Conservation (phyloP, 1,140 invertebrate genomes). For the Drosophila murphyi region DNA sequence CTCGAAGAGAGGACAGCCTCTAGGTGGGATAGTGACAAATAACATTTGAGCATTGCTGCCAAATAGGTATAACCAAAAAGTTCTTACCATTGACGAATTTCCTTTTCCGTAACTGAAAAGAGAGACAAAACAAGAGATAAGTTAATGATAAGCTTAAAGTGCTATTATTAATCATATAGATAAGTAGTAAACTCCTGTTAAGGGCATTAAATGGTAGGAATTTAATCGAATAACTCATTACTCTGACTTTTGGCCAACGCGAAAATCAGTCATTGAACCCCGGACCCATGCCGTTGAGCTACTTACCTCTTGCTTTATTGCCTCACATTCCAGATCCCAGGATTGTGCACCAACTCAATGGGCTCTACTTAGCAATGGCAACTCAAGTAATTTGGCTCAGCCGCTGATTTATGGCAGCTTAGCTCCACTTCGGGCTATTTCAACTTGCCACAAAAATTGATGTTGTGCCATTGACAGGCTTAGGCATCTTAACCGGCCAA, state of each 20-base stretch:
- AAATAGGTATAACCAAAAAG: background rate
- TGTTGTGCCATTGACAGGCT: slow-evolving; percentile 56
- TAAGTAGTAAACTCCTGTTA: background rate
- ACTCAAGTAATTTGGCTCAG: slow-evolving; percentile 49
- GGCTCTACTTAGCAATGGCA: slow-evolving; percentile 1
- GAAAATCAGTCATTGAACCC: slow-evolving; percentile 5
- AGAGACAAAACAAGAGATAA: slow-evolving; percentile 30
- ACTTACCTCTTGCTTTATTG: slow-evolving; percentile 17
- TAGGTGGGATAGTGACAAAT: background rate
- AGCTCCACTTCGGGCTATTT: slow-evolving; percentile 14
- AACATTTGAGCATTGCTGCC: background rate
- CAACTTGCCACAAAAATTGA: slow-evolving; percentile 53
- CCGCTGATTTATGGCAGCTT: slow-evolving; percentile 65
- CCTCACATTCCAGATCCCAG: background rate
- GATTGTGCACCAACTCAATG: background rate
- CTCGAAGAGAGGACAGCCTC: background rate
- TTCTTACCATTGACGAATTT: slow-evolving; percentile 93
- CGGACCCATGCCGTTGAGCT: slow-evolving; percentile 1
- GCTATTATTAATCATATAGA: background rate
- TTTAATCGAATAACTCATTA: slow-evolving; percentile 14
- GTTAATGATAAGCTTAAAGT: too few species aligned
- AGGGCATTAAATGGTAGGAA: background rate
- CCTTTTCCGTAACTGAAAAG: slow-evolving; percentile 92
- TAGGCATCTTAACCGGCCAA: slow-evolving; percentile 25
- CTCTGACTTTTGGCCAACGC: background rate